Conservation (phyloP, 2,888 invertebrate species). For the Tachina lurida region DNA sequence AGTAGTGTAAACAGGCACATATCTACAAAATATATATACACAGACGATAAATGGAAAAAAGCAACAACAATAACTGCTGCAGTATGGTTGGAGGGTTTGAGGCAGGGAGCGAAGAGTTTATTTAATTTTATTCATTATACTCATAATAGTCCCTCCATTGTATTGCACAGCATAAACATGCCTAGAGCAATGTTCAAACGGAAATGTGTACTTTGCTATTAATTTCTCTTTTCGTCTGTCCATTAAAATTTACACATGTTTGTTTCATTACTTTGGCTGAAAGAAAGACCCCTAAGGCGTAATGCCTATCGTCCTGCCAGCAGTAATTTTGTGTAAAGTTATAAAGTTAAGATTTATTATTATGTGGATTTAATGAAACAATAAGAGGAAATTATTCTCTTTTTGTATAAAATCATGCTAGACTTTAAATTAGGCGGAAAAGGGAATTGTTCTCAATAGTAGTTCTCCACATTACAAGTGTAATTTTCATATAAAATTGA, state of each 20-base stretch:
- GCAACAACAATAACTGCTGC: not conserved
- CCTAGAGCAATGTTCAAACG: not conserved
- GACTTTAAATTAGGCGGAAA: too few species aligned
- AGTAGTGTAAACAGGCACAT: not conserved
- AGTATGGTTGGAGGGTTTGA: not conserved
- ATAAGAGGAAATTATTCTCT: not conserved
- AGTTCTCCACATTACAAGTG: too few species aligned
- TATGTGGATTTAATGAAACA: not conserved
- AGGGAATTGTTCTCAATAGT: too few species aligned
- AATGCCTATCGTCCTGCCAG: not conserved
- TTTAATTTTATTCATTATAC: not conserved
- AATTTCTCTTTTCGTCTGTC: constrained; percentile 1
- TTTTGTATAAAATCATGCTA: not conserved
- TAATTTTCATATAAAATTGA: too few species aligned
- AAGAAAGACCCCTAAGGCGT: not conserved
- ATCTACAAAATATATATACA: not conserved
- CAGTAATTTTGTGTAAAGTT: not conserved
- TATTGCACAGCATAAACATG: not conserved
- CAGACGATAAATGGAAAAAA: too few species aligned
- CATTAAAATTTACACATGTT: not conserved
- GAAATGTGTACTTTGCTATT: not conserved
- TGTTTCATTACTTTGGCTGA: not conserved
- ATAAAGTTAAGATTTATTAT: not conserved
- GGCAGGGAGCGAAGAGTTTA: not conserved
- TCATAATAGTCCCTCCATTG: not conserved